Evolutionary conservation across 1,140 invertebrate genomes (phyloP), one percentile per base, ranked within the genome.

Genomic region (Lepidurus packardi): DNA sequence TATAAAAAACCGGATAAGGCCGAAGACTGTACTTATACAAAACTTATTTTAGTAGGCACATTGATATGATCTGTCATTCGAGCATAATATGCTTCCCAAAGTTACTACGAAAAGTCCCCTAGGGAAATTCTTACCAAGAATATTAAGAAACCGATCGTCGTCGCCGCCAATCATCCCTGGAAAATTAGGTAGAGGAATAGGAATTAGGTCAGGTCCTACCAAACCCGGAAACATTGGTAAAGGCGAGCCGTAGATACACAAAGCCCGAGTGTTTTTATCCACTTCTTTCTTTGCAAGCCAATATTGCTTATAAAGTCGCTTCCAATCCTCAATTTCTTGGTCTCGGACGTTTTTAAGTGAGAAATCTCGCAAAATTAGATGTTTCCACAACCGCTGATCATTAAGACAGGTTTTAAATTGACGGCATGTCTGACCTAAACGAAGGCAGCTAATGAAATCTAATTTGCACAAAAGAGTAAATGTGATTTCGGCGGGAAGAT

Each of bases 121-220:
- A 34, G 4, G 34, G 3, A 34, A 34, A n/a, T 65, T 65, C 53
- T 65, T 65, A 65, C 53, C 53, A 7, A 21, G 53, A 16, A 65
- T 9, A 16, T 13, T 65, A 11, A n/a, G 53, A 16, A 11, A 65
- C 21, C 53, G 8, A 21, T 65, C 53, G 7, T 65, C 6, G 6
- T 65, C 53, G n/a, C 53, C 53, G 53, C 53, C 53, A 9, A 65
- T 21, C 53, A 65, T 65, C 16, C 53, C 53, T 65, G 53, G 53
- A 16, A 65, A 13, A 65, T 13, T 7, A 7, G 53, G 53, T 0
- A 65, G 53, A 65, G 53, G 53, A 65, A 13, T 13, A 1, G 53
- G 53, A 16, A 65, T 65, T 65, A 65, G 53, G 13, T 65, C 53
- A 65, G 53, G 53, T n/a, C 16, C 53, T 65, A 16, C 16, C 1